These are phyloP conservation scores for Caenorhabditis afra DNA, from an alignment of 2,888 invertebrate genomes.

Conservation along the genomic window DNA sequence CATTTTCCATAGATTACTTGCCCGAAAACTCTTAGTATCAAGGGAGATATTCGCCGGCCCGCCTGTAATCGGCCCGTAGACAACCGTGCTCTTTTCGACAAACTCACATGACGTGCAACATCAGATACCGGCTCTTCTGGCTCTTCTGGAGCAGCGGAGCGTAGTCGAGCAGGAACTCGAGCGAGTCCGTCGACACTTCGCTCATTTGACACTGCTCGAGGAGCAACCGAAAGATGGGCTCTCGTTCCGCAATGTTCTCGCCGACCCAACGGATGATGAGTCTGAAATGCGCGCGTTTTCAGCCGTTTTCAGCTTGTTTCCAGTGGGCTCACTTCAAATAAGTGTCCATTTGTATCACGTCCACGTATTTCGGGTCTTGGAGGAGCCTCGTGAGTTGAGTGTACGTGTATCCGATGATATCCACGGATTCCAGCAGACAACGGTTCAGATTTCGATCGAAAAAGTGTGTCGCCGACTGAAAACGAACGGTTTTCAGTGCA, in stretches of 20 bases:
- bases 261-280: constrained; percentile 84
- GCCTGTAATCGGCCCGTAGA: too few species aligned
- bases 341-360: constrained; percentile 79
- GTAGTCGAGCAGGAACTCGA: constrained; percentile 83
- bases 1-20: too few species aligned
- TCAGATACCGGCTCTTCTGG: constrained; percentile 84
- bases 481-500: not conserved
- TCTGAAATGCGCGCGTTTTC: constrained; percentile 57
- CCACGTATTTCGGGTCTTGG: constrained; percentile 82
- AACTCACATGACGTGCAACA: constrained; percentile 83
- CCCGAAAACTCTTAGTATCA: too few species aligned
- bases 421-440: constrained; percentile 83
- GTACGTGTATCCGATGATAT: constrained; percentile 83
- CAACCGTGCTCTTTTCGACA: too few species aligned
- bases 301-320: not conserved
- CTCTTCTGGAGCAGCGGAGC: constrained; percentile 84
- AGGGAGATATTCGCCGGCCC: too few species aligned
- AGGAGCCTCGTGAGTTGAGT: constrained; percentile 83
- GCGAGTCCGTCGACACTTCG: constrained; percentile 72
- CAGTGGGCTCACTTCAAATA: constrained; percentile 73
- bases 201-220: constrained; percentile 78
- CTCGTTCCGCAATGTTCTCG: constrained; percentile 82
- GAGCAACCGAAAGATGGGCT: constrained; percentile 83
- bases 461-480: constrained; percentile 71
- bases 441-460: constrained; percentile 78